Base-by-base conservation (phyloP, 1,140 invertebrate genomes). In the Drosophila kohkoa region DNA sequence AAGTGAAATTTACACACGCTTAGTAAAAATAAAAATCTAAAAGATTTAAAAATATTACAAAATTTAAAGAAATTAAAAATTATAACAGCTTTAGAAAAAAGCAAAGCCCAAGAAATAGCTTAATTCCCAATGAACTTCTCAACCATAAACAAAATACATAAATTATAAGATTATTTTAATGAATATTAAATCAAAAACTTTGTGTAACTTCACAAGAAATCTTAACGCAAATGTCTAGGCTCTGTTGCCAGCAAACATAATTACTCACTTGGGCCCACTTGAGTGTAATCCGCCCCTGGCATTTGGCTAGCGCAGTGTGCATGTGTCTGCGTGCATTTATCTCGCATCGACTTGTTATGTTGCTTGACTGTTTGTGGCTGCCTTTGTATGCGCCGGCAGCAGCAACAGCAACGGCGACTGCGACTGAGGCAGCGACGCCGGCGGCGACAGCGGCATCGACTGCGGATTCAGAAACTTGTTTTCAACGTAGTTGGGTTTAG, bases 401-500 rank as follows among this genome's bases (percentile, higher is more conserved):
- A 16, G 43, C 28, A 7, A 13, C 62, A 43, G 45, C 30, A 7
- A 30, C 51, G 2, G 30, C 8, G 13, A 20, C 51, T n/a, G 30
- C 8, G 13, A 20, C 51, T n/a, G 38, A 54, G 35, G 51, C 71
- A 20, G 11, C n/a, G 11, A 13, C 71, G 6, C 49, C 43, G 66
- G 35, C 65, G 4, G 11, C 32, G 54, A 20, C 67, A 28, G 60
- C 51, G 16, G 13, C 49, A 38, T 41, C 55, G 72, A 46, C 81
- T 48, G 57, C 67, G 69, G 60, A 43, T 69, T 71, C 57, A 75
- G 86, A 87, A 87, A 90, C 79, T 82, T 82, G 87, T 91, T 91
- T 91, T 86, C 75, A 91, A 81, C 73, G 69, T 87, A 88, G 83
- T 82, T 87, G 71, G 79, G 58, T 88, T 87, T 91, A 91, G 81